These are phyloP conservation scores for Heterocephalus glaber DNA, from an alignment of 2,113 vertebrate genomes.

Conservation along the genomic window DNA sequence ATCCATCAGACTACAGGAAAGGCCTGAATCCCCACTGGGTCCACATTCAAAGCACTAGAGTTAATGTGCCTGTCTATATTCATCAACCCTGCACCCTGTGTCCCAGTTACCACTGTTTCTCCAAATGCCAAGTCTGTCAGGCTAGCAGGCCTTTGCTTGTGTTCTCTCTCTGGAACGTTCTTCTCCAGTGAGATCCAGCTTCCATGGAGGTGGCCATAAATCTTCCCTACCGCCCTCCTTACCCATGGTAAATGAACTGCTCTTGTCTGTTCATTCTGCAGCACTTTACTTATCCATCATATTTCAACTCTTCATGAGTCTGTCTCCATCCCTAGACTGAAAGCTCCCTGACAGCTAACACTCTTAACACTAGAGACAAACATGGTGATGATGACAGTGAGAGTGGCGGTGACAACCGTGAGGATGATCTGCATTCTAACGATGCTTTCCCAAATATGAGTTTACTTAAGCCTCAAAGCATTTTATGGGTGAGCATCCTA, in stretches of 20 bases:
- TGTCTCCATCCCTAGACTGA: background rate
- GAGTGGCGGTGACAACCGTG: rapidly evolving
- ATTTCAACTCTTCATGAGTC: background rate
- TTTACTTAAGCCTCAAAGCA: background rate
- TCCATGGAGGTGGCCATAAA: background rate
- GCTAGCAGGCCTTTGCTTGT: background rate
- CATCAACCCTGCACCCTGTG: background rate
- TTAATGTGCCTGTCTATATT: background rate
- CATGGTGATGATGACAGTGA: rapidly evolving
- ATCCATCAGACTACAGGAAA: background rate
- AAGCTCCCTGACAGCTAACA: background rate
- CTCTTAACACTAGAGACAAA: background rate
- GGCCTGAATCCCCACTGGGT: background rate
- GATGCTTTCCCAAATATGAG: background rate
- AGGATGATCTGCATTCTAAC: background rate
- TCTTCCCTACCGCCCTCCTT: background rate
- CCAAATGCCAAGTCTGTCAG: background rate
- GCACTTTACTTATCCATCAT: background rate
- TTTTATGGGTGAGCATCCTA: background rate
- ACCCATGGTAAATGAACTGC: background rate
- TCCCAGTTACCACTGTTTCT: background rate
- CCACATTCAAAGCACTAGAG: background rate
- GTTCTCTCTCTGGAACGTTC: background rate
- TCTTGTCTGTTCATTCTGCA: background rate
- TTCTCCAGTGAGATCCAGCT: background rate